Base-by-base conservation (phyloP, 1,140 invertebrate species). In the Xylocopa sonorina region DNA sequence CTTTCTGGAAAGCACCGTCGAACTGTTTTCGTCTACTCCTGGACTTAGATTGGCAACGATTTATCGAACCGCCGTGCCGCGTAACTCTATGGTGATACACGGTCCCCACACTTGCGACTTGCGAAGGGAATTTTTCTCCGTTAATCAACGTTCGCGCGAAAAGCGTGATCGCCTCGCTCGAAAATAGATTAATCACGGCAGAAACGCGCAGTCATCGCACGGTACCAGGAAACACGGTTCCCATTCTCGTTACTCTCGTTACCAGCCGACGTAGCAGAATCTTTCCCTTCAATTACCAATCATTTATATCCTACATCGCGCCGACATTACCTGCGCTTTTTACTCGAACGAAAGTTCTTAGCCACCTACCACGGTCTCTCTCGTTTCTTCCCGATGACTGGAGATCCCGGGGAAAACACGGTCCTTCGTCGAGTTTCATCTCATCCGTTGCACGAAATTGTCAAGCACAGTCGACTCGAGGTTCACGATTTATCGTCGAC, bases 131-230 rank as follows among this genome's bases (percentile, higher is more conserved):
- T n/a, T 12, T 46, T 41, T n/a, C 12, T 58, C 9, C n/a, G 32
- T 34, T 66, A 29, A 66, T 66, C 48, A 66, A 48, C 46, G 27
- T 67, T 67, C 27, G 10, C 29, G n/a, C 9, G n/a, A 29, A 67
- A 50, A 18, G 50, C 46, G 64, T 50, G 64, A 32, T 67, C 50
- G 29, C 64, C 3, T n/a, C 10, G 46, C 29, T 50, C 16, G 43
- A 16, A 67, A 50, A 67, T n/a, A 50, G 46, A 67, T 67, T 67
- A 50, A 27, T 66, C 43, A 29, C 27, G 41, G 24, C 9, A 5
- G 50, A 38, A 50, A 50, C 46, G 29, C 64, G 12, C n/a, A 68
- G 46, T 68, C 64, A 68, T 24, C 21, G 21, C 16, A 7, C 46
- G 34, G 10, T 51, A 24, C 21, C 27, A 34, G 46, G 46, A 67